Base-by-base conservation (phyloP, 2,888 invertebrate genomes). In the Plutella xylostella region DNA sequence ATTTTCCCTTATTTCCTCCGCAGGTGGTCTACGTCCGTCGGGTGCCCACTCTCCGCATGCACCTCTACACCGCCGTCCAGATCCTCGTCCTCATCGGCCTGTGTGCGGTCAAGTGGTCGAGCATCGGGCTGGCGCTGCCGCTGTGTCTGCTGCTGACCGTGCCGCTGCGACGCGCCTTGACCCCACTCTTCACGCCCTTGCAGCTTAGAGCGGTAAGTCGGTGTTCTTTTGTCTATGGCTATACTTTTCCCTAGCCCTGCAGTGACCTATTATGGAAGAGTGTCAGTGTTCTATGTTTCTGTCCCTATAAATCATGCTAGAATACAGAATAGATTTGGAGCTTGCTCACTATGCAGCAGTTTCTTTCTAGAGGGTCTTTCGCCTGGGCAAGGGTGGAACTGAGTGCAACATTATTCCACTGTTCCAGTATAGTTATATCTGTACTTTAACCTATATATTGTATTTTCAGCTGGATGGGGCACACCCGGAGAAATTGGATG, bases 61-160 rank as follows among this genome's bases (percentile, higher is more conserved):
- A 97, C 80, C 64, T 94, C 52, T 97, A 90, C 82, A 98, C 98
- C 0, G 62, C 90, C 35, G 89, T 96, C 53, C 98, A 98, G 79
- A 74, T 94, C 45, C 65, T 89, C 2, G 92, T 94, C 58, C 86
- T 98, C 56, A 87, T 86, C 1, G 54, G 93, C 18, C 83, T 98
- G 45, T 97, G 96, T 92, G 85, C 88, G 9, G 93, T 98, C 17
- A 98, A 98, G 76, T 94, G 94, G 15, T 94, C 96, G 3, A 87
- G 87, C 43, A 91, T 94, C 50, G 96, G 97, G 1, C 86, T 98
- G 48, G 93, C 94, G 14, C 92, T 98, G 70, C 98, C 98, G 3
- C 97, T 98, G 84, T 94, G 97, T 72, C 87, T 98, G 41, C 90
- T 96, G 50, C 76, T 97, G 52, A 92, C 97, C 91, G 92, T 97